Evolutionary conservation across 2,888 invertebrate species (phyloP), one percentile per base, ranked within the genome.

Genomic region (Hartigia nigra): DNA sequence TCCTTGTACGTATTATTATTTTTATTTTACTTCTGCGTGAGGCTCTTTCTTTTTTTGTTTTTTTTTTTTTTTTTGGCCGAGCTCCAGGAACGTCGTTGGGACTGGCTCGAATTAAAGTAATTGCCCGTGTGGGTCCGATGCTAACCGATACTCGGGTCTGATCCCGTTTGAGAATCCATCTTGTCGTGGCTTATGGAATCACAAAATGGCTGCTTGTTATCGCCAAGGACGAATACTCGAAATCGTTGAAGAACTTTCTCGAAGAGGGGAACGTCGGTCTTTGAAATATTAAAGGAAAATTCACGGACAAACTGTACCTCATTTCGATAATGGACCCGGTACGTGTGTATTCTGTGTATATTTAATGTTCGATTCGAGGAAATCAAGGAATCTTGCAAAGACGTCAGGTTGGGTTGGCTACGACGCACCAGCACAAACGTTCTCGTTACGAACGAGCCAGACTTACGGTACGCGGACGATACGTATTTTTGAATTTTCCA

Each of bases 31-130:
- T n/a, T n/a, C n/a, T n/a, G n/a, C n/a, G n/a, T n/a, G n/a, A n/a
- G n/a, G n/a, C n/a, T n/a, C n/a, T 78, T 82, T 12, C 35, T 74
- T 36, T 11, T 34, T 4, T 32, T 14, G 12, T 12, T 32, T 32
- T 80, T 79, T 81, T 80, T 79, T 75, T 75, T 31, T 70, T 23
- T 23, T 9, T 36, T 70, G 23, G 70, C 23, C 23, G 37, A 69
- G 34, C 77, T 34, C 77, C 31, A 9, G 32, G 74, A 74, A 31
- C n/a, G 55, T 35, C 55, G 12, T 23, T 32, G 34, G 75, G 36
- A 39, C 80, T 76, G 84, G 84, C 84, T 84, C 86, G 86, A 87
- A 87, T 87, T 88, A 87, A 87, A 84, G 86, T 88, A 87, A 88
- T 87, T 86, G 87, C 85, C 85, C 84, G 55, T 23, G 55, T 55